These are phyloP conservation scores for Ceratosolen solmsi DNA, from an alignment of 1,140 invertebrate genomes.

Conservation along the genomic window DNA sequence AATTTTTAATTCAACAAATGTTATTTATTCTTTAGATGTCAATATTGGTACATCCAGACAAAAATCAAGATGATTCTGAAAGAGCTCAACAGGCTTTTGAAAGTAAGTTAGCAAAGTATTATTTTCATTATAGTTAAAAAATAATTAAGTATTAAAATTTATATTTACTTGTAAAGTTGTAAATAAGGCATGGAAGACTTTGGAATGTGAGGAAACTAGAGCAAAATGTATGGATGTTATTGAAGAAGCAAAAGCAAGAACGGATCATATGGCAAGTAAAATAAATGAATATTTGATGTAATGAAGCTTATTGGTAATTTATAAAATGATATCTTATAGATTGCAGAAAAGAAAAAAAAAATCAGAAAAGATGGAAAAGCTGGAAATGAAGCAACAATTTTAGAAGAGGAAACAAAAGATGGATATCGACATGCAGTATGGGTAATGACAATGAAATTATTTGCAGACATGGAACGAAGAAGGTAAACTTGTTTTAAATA, in stretches of 20 bases:
- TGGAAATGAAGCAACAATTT: slow-evolving; percentile 72
- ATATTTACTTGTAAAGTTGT: slow-evolving; percentile 78
- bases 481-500: slow-evolving; percentile 66
- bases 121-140: slow-evolving; percentile 9
- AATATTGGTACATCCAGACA: slow-evolving; percentile 98
- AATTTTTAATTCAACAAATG: not conserved
- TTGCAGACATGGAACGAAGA: slow-evolving; percentile 96
- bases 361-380: slow-evolving; percentile 92
- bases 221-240: slow-evolving; percentile 97
- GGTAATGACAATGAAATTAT: slow-evolving; percentile 98
- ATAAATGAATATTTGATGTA: not conserved
- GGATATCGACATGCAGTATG: slow-evolving; percentile 96
- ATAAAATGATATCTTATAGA: slow-evolving; percentile 74
- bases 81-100: slow-evolving; percentile 95
- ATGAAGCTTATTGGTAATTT: slow-evolving; percentile 7
- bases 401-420: slow-evolving; percentile 95
- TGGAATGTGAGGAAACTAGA: slow-evolving; percentile 95
- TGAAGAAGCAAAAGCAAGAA: slow-evolving; percentile 95
- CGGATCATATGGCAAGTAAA: slow-evolving; percentile 89
- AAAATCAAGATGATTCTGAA: slow-evolving; percentile 96
- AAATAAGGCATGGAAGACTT: slow-evolving; percentile 95
- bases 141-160: not conserved
- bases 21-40: slow-evolving; percentile 80
- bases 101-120: slow-evolving; percentile 71
- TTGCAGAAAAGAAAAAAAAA: slow-evolving; percentile 95